These are phyloP conservation scores for Lagopus muta DNA, from an alignment of 2,113 vertebrate genomes.

Conservation along the genomic window DNA sequence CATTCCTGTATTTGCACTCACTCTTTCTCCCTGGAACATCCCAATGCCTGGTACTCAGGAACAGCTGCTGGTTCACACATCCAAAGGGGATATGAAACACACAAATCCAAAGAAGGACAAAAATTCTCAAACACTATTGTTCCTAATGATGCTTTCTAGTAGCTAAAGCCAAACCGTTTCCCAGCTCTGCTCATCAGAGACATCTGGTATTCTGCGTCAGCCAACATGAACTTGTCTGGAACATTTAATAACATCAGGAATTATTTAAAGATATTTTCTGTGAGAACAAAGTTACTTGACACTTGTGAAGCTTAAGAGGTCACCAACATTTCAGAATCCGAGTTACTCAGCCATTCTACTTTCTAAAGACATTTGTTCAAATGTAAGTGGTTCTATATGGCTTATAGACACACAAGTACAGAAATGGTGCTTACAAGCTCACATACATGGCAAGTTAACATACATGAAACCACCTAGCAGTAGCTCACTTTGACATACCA, in stretches of 20 bases:
- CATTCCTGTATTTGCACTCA: background rate
- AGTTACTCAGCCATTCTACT: background rate
- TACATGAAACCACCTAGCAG: accelerated
- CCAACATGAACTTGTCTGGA: conserved; percentile 29
- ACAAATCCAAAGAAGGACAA: background rate
- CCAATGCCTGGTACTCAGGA: background rate
- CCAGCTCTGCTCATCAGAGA: conserved; percentile 38
- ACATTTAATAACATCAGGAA: background rate
- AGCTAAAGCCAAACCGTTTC: conserved; percentile 4
- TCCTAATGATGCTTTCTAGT: background rate
- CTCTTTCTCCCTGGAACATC: background rate
- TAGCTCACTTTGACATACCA: background rate
- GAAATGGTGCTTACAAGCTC: background rate
- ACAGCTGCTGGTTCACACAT: conserved; percentile 6
- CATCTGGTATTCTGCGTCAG: conserved; percentile 44
- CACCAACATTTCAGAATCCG: background rate
- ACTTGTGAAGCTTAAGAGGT: background rate
- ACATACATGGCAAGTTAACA: background rate
- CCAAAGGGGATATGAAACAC: background rate
- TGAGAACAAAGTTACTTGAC: background rate
- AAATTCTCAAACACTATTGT: conserved; percentile 2
- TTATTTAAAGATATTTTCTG: background rate
- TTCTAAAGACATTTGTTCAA: background rate
- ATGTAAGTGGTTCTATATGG: background rate
- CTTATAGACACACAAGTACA: background rate